Conservation (phyloP, 2,797 vertebrate species). For the Phyllotis vaccarum region DNA sequence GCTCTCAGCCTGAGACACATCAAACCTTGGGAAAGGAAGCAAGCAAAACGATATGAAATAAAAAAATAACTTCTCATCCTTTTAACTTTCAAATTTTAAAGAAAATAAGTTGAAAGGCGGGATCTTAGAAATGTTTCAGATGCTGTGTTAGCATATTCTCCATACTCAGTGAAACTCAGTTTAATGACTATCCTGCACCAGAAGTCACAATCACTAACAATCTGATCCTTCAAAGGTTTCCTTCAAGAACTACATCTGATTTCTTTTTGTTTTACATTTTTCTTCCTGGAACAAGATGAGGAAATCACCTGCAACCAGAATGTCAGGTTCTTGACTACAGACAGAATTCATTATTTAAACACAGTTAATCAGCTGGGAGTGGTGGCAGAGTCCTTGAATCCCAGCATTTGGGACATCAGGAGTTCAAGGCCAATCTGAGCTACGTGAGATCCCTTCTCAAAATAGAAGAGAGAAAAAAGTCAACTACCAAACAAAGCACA, state of each 20-base stretch:
- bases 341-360: constrained; percentile 44
- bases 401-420: background rate
- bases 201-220: background rate
- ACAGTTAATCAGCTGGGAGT: constrained; percentile 27
- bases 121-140: constrained; percentile 51
- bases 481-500: constrained; percentile 58
- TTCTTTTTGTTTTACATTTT: constrained; percentile 8
- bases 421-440: background rate
- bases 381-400: background rate
- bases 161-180: constrained; percentile 24
- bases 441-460: background rate
- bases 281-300: constrained; percentile 64
- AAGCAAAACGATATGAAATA: background rate
- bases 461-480: background rate
- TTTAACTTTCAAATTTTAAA: constrained; percentile 43
- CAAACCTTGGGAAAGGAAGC: background rate
- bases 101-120: constrained; percentile 4
- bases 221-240: constrained; percentile 52
- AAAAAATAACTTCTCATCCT: constrained; percentile 10
- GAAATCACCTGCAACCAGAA: constrained; percentile 64
- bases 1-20: background rate
- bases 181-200: background rate
- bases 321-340: background rate
- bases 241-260: constrained; percentile 31
- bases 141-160: background rate